Percentiles rank a stretch among this genome's conserved stretches.
These are phyloP conservation scores for Alouatta palliata DNA, from an alignment of 2,113 vertebrate species.

Conservation along the genomic window DNA sequence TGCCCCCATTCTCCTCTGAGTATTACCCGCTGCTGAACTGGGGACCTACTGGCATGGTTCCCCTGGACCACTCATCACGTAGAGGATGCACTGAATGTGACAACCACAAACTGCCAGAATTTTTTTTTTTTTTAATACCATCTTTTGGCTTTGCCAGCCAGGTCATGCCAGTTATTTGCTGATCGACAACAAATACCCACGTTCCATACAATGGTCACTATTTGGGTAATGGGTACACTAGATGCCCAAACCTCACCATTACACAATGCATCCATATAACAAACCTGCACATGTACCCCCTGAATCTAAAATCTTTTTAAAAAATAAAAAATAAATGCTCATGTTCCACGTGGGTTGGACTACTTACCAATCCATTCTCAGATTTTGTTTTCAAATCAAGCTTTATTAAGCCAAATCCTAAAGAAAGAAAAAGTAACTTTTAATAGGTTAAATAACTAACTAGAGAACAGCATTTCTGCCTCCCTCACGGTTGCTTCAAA, in stretches of 20 bases:
- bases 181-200: neutral
- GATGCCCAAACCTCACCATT: too few species aligned
- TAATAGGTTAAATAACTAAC: neutral
- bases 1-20: neutral
- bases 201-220: neutral
- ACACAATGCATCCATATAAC: too few species aligned
- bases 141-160: neutral
- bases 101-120: neutral
- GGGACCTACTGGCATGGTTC: neutral
- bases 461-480: neutral
- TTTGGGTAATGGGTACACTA: too few species aligned
- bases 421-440: slow-evolving; percentile 59
- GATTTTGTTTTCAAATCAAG: slow-evolving; percentile 98
- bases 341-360: neutral
- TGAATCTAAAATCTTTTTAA: too few species aligned
- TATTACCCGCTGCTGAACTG: neutral
- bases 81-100: neutral
- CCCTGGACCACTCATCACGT: neutral
- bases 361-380: slow-evolving; percentile 97
- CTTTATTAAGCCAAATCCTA: slow-evolving; percentile 98
- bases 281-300: too few species aligned
- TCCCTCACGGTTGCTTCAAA: neutral
- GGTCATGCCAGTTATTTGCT: neutral
- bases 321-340: neutral
- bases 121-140: neutral